phyloP scores from a whole-genome alignment of 2,888 invertebrate species.

The Zeuzera pyrina region DNA sequence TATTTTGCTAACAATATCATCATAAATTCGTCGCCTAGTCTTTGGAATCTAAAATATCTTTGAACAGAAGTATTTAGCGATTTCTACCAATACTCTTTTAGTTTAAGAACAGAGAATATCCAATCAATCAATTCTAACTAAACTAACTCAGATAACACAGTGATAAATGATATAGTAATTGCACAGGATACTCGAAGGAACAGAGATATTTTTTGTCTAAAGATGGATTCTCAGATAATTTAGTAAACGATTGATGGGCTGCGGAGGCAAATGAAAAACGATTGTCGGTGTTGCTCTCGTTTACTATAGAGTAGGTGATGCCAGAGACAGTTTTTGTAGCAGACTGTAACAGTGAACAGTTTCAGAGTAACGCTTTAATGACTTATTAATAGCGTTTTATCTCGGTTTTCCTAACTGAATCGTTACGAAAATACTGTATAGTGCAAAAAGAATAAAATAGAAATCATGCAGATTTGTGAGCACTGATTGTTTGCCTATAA shows the following conservation, averaged over 20 bases:
- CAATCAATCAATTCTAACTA: constrained; percentile 56
- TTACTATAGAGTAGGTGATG: constrained; percentile 22
- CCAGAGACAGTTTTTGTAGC: constrained; percentile 1
- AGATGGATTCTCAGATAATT: constrained; percentile 50
- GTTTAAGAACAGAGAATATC: constrained; percentile 29
- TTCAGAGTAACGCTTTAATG: too few relatives aligned
- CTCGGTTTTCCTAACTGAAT: too few relatives aligned
- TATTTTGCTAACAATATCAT: too few relatives aligned
- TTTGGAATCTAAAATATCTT: too few relatives aligned
- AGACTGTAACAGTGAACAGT: too few relatives aligned
- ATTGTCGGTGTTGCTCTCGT: constrained; percentile 33
- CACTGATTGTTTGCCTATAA: too few relatives aligned
- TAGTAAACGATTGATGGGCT: constrained; percentile 57
- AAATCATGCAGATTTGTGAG: too few relatives aligned
- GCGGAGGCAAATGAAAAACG: constrained; percentile 46
- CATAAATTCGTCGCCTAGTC: too few relatives aligned
- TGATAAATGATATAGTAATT: constrained; percentile 68
- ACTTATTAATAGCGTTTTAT: too few relatives aligned
- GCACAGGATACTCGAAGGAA: constrained; percentile 45
- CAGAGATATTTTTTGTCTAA: constrained; percentile 39
- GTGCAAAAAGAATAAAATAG: too few relatives aligned
- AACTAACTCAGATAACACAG: constrained; percentile 42
- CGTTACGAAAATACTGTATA: too few relatives aligned
- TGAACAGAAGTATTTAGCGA: too few relatives aligned
- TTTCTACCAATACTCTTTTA: background rate